A percentile compares a stretch with the other conserved stretches of the same genome.
phyloP scores from a whole-genome alignment of 1,140 invertebrate genomes.

The Drosophila orosa region DNA sequence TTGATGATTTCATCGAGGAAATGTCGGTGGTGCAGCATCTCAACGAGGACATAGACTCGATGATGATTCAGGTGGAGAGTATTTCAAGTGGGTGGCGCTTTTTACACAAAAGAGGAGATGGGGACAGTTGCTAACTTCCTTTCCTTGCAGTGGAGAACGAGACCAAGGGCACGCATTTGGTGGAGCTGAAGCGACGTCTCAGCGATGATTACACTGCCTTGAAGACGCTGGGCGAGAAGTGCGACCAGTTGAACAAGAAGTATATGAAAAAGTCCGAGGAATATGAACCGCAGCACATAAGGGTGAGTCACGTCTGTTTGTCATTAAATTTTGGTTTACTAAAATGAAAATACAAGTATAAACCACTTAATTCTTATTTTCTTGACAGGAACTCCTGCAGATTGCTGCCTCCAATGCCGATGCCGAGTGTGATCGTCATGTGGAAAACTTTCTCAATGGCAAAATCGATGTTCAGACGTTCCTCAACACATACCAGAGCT shows the following conservation, averaged over 20 bases:
- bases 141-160: constrained; percentile 87
- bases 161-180: constrained; percentile 87
- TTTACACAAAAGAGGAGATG: background rate
- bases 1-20: constrained; percentile 89
- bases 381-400: constrained; percentile 85
- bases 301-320: constrained; percentile 84
- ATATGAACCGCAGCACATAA: constrained; percentile 90
- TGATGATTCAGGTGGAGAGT: constrained; percentile 89
- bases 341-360: background rate
- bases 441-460: constrained; percentile 90
- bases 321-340: background rate
- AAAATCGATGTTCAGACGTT: constrained; percentile 91
- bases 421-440: constrained; percentile 90
- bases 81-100: constrained; percentile 86
- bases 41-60: constrained; percentile 88
- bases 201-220: constrained; percentile 88
- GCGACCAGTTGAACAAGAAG: constrained; percentile 88
- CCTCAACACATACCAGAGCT: constrained; percentile 88
- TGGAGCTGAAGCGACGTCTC: constrained; percentile 87
- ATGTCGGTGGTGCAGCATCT: constrained; percentile 88
- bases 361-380: background rate
- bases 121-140: background rate
- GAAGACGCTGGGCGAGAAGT: constrained; percentile 88
- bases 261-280: constrained; percentile 89
- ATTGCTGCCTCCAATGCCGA: constrained; percentile 88